Evolutionary conservation across 2,797 vertebrate species (phyloP).

Genomic region (Neopelma chrysocephalum): DNA sequence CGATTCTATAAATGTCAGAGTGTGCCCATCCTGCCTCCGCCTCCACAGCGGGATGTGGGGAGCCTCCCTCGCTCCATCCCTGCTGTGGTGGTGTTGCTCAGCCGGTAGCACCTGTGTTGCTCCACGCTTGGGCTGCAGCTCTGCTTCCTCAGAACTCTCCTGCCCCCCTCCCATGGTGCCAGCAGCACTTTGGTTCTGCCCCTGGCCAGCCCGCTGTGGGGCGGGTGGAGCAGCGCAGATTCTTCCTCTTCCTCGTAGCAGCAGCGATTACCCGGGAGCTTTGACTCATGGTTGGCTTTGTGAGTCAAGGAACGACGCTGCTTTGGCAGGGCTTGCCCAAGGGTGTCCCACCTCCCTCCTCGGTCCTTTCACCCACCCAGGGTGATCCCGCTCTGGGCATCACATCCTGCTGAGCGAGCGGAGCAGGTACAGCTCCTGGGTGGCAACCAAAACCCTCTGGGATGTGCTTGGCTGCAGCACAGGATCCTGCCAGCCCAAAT

Average conservation of each 20-base stretch:
- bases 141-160: background rate
- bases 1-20: background rate
- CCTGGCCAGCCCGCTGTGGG: background rate
- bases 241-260: conserved; percentile 25
- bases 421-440: conserved; percentile 9
- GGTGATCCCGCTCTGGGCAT: rapidly evolving
- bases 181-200: background rate
- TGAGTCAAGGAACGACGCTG: background rate
- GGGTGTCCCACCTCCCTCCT: background rate
- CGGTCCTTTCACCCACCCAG: background rate
- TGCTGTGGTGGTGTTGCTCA: rapidly evolving
- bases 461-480: background rate
- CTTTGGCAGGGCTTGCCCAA: background rate
- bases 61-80: background rate
- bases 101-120: rapidly evolving
- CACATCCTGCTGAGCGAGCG: background rate
- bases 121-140: background rate
- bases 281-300: background rate
- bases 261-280: background rate
- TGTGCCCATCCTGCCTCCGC: background rate
- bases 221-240: background rate
- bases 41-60: rapidly evolving
- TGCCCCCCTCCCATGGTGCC: background rate
- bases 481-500: background rate
- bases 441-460: background rate